Conservation (phyloP, 2,888 invertebrate genomes). For the Meiosimyza platycephala region DNA sequence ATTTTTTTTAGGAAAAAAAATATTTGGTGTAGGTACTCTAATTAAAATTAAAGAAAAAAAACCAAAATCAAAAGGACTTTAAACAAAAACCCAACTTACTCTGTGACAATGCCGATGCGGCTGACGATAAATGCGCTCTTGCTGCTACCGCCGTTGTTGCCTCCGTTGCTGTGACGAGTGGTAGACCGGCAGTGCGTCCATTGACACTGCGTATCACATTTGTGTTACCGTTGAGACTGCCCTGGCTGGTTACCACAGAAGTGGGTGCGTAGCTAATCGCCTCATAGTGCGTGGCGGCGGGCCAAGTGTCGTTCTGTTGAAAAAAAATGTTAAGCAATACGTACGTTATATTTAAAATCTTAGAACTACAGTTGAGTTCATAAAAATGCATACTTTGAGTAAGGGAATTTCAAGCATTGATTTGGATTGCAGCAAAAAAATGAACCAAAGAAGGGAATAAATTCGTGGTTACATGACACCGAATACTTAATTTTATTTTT, state of each 20-base stretch:
- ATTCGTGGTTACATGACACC: too few relatives aligned
- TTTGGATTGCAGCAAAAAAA: too few relatives aligned
- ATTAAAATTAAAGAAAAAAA: too few relatives aligned
- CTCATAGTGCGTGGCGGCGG: constrained; percentile 58
- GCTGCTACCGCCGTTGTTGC: constrained; percentile 47
- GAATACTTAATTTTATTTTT: too few relatives aligned
- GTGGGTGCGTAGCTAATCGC: constrained; percentile 60
- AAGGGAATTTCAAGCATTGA: too few relatives aligned
- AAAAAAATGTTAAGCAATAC: constrained; percentile 13
- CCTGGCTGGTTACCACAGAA: constrained; percentile 51
- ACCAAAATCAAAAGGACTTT: too few relatives aligned
- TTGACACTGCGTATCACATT: constrained; percentile 62
- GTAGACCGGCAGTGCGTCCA: constrained; percentile 51
- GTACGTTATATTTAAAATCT: constrained; percentile 4
- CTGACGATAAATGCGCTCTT: constrained; percentile 72
- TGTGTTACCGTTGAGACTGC: constrained; percentile 48
- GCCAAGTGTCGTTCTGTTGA: constrained; percentile 56
- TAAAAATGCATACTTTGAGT: too few relatives aligned
- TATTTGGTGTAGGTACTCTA: too few relatives aligned
- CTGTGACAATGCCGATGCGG: constrained; percentile 75
- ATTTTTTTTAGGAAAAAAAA: too few relatives aligned
- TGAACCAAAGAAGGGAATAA: too few relatives aligned
- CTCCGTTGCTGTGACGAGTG: constrained; percentile 51
- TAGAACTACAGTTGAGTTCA: not conserved
- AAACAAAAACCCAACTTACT: constrained; percentile 70